Base-by-base conservation (phyloP, 2,888 invertebrate genomes). In the Stenchaetothrips biformis region DNA sequence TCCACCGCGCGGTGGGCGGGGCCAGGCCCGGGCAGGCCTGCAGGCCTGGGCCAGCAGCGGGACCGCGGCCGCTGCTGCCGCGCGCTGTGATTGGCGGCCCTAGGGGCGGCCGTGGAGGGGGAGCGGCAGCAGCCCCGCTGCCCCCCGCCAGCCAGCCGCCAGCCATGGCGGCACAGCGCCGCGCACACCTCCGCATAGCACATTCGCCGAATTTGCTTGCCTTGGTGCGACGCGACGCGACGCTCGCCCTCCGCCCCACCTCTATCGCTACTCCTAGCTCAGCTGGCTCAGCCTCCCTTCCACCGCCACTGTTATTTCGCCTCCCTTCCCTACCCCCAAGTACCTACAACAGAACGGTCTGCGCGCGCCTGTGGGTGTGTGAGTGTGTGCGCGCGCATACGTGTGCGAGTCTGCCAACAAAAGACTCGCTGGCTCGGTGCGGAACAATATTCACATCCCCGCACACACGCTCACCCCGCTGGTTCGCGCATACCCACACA, bases 71-170 rank as follows among this genome's bases (percentile, higher is more conserved):
- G 37, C 37, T 4, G 37, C 37, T 1, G 37, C 37, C 37, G 37
- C 37, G 48, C 48, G 74, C n/a, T 53, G 80, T 74, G 80, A 48
- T 48, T 49, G 80, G 77, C 53, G 67, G n/a, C 67, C n/a, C n/a
- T n/a, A n/a, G n/a, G n/a, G n/a, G 18, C n/a, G 21, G 67, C 21
- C 67, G n/a, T n/a, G 18, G 67, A n/a, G 21, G 13, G 21, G 67
- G 21, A 21, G 67, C 67, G 25, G 67, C 59, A 9, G 59, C 59
- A 59, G 67, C 25, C 9, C 21, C 6, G 67, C n/a, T n/a, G n/a
- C n/a, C n/a, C n/a, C n/a, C n/a, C n/a, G 67, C 67, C 2, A 7
- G 9, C 37, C 37, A 1, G 25, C 21, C 67, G 67, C 21, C 67
- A 74, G 67, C 67, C 67, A 74, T 74, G 25, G 25, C 67, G 67